Conservation (phyloP, 1,140 invertebrate genomes). For the Subanguina moxae region DNA sequence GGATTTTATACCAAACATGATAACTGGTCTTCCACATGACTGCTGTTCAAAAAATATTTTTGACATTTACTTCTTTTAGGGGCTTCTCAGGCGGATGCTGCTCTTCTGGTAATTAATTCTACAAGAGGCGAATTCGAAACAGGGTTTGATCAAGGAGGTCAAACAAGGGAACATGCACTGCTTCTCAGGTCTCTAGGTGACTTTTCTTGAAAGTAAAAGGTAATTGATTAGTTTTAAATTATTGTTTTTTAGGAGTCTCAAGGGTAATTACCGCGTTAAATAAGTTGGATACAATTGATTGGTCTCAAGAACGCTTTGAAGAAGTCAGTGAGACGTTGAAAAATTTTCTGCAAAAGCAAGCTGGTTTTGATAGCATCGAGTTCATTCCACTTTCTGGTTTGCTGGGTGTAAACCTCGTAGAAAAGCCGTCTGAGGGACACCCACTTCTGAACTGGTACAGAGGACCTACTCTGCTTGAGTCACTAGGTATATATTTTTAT, state of each 20-base stretch:
- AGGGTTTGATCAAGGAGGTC: slow-evolving; percentile 92
- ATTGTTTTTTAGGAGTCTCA: slow-evolving; percentile 66
- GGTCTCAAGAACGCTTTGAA: slow-evolving; percentile 70
- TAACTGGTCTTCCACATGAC: slow-evolving; percentile 73
- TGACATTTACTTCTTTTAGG: slow-evolving; percentile 62
- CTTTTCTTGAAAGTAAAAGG: slow-evolving; percentile 22
- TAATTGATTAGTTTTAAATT: slow-evolving; percentile 13
- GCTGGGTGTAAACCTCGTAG: slow-evolving; percentile 85
- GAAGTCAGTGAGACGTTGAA: slow-evolving; percentile 80
- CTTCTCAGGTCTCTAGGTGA: slow-evolving; percentile 80
- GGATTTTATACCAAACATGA: slow-evolving; percentile 99
- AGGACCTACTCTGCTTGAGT: slow-evolving; percentile 75
- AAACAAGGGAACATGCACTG: slow-evolving; percentile 93
- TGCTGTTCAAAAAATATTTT: background rate
- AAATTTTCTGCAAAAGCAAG: slow-evolving; percentile 87
- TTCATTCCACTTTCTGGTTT: slow-evolving; percentile 94
- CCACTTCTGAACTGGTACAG: slow-evolving; percentile 76
- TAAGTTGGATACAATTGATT: slow-evolving; percentile 65
- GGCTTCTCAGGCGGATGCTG: slow-evolving; percentile 92
- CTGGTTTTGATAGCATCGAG: slow-evolving; percentile 68
- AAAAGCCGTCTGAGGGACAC: slow-evolving; percentile 68
- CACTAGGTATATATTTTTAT: slow-evolving; percentile 68
- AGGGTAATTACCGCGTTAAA: slow-evolving; percentile 70
- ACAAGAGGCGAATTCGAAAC: slow-evolving; percentile 93
- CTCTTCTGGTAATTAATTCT: slow-evolving; percentile 89